Percentiles rank a stretch among this genome's conserved stretches.
phyloP scores from a whole-genome alignment of 2,888 invertebrate genomes.

The Ganaspis brasiliensis region DNA sequence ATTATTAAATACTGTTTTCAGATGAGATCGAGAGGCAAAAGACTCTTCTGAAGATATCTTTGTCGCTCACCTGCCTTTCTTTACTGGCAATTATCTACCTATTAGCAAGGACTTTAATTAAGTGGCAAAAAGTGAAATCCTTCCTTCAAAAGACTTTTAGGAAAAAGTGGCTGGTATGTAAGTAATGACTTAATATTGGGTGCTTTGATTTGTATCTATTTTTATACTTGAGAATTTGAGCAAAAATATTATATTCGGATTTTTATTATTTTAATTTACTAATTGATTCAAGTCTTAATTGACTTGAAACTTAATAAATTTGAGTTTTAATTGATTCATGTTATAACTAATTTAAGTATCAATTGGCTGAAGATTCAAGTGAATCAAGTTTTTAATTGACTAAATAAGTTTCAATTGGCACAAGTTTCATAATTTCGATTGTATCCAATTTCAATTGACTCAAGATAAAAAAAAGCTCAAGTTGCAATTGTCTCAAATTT shows the following conservation, averaged over 20 bases:
- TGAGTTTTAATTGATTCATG: no score
- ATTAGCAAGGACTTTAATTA: constrained; percentile 61
- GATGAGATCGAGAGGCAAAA: constrained; percentile 64
- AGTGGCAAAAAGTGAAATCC: constrained; percentile 65
- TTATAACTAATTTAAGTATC: no score
- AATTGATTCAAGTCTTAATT: no score
- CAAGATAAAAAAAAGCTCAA: no score
- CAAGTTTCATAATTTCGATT: no score
- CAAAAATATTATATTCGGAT: not conserved
- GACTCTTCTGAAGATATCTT: constrained; percentile 61
- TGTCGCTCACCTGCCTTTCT: constrained; percentile 63
- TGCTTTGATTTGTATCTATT: not conserved
- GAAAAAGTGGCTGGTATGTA: constrained; percentile 65
- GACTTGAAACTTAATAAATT: no score
- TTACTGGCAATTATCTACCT: constrained; percentile 62
- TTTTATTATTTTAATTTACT: no score
- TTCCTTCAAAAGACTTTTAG: constrained; percentile 64
- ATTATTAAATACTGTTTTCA: constrained; percentile 52
- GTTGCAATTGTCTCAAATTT: no score
- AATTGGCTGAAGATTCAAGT: no score
- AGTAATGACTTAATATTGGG: constrained; percentile 58
- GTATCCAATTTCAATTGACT: no score
- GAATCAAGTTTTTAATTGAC: no score
- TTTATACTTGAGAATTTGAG: not conserved
- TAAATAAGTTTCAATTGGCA: no score